Evolutionary conservation across 2,797 vertebrate genomes (phyloP).

Genomic region (Acanthurus tractus): DNA sequence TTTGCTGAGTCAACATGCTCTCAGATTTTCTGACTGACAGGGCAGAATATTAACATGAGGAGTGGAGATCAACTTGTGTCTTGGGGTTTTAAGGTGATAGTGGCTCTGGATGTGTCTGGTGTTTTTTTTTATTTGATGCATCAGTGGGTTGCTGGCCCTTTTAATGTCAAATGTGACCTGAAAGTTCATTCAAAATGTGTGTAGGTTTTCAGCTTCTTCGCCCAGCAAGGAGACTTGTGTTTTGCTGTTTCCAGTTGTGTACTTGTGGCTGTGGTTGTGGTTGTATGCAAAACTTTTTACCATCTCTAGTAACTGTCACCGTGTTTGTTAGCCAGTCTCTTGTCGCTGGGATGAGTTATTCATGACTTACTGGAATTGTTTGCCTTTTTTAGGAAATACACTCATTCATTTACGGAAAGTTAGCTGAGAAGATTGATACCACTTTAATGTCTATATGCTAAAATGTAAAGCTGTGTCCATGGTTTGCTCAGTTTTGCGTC

Average conservation of each 20-base stretch:
- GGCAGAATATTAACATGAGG: conserved; percentile 16
- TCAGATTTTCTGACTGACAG: conserved; percentile 33
- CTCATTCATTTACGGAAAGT: background rate
- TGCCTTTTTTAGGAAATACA: background rate
- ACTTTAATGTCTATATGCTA: background rate
- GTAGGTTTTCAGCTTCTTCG: conserved; percentile 2
- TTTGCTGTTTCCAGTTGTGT: conserved; percentile 4
- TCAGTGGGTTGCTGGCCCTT: background rate
- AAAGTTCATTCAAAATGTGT: background rate
- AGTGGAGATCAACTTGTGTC: background rate
- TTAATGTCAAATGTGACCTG: background rate
- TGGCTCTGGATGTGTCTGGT: background rate
- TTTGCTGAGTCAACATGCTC: conserved; percentile 33
- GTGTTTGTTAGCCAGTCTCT: conserved; percentile 32
- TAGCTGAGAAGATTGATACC: background rate
- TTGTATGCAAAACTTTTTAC: conserved; percentile 22
- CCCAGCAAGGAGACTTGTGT: background rate
- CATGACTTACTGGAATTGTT: conserved; percentile 3
- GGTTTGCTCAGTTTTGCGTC: background rate
- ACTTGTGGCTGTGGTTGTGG: background rate
- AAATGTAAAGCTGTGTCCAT: background rate
- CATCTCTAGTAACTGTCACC: background rate
- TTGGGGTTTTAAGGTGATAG: background rate
- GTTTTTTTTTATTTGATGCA: background rate
- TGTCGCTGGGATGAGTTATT: background rate